These are phyloP conservation scores for Malthinus seriepunctatus DNA, from an alignment of 2,888 invertebrate species.

Conservation along the genomic window DNA sequence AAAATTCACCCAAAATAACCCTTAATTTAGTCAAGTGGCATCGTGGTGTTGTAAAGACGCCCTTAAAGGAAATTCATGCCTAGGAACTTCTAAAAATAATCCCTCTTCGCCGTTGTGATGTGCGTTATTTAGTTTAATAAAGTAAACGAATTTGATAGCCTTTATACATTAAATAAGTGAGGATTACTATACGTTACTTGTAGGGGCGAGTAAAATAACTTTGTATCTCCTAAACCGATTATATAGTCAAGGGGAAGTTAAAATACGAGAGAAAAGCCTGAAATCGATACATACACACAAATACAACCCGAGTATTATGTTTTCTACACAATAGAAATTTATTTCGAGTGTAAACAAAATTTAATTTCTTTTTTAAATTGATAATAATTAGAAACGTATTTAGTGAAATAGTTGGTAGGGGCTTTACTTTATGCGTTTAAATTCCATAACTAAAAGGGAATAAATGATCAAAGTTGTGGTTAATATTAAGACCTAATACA, in stretches of 20 bases:
- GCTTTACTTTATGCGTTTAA: background rate
- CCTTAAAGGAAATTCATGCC: background rate
- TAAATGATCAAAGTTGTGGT: slow-evolving; percentile 24
- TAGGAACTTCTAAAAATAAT: too few species aligned
- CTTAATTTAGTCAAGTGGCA: too few species aligned
- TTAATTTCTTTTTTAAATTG: slow-evolving; percentile 1
- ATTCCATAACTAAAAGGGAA: slow-evolving; percentile 15
- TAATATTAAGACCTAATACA: slow-evolving; percentile 5
- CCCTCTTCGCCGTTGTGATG: background rate
- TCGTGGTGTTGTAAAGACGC: too few species aligned
- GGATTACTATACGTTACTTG: slow-evolving; percentile 19
- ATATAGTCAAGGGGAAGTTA: slow-evolving; percentile 19
- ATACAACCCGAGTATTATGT: slow-evolving; percentile 1
- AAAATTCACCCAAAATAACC: too few species aligned
- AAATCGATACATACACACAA: slow-evolving; percentile 12
- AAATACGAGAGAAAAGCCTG: slow-evolving; percentile 14
- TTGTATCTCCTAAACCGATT: slow-evolving; percentile 21
- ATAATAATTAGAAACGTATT: background rate
- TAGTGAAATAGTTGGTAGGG: background rate
- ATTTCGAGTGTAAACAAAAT: background rate
- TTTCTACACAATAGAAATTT: slow-evolving; percentile 5
- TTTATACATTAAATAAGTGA: slow-evolving; percentile 9
- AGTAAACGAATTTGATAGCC: slow-evolving; percentile 5
- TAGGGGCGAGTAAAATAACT: slow-evolving; percentile 13
- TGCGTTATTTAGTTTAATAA: slow-evolving; percentile 5